Evolutionary conservation across 2,797 vertebrate genomes (phyloP).

Genomic region (Tarsius wallacei): DNA sequence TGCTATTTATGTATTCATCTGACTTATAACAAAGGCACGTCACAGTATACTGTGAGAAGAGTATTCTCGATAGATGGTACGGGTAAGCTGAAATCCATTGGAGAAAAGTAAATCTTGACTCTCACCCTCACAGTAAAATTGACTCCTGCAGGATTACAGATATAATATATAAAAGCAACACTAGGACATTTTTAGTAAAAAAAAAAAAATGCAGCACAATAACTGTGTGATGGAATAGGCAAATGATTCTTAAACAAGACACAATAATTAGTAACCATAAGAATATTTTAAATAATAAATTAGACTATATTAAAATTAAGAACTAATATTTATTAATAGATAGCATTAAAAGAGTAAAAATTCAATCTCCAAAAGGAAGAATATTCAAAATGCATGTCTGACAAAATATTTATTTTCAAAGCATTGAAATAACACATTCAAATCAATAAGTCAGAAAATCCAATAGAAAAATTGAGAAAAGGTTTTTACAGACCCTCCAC

Average conservation of each 20-base stretch:
- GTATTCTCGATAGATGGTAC: too few species aligned
- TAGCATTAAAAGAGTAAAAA: neutral
- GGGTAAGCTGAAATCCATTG: too few species aligned
- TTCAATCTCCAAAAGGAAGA: neutral
- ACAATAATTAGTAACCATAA: neutral
- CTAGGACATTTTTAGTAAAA: neutral
- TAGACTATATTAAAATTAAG: neutral
- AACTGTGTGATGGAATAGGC: neutral
- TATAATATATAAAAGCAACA: neutral
- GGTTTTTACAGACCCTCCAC: neutral
- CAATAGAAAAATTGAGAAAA: neutral
- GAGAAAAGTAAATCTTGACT: neutral
- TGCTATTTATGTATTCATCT: too few species aligned
- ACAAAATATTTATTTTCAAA: neutral
- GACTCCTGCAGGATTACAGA: neutral
- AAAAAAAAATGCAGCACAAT: neutral
- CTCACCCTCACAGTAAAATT: neutral
- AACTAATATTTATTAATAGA: neutral
- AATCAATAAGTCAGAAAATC: neutral
- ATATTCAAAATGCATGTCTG: neutral
- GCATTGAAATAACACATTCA: neutral
- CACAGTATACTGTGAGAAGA: too few species aligned
- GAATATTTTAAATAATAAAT: neutral
- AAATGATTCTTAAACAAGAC: neutral
- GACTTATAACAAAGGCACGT: too few species aligned